These are phyloP conservation scores for Alosa alosa DNA, from an alignment of 2,113 vertebrate genomes.

Conservation along the genomic window DNA sequence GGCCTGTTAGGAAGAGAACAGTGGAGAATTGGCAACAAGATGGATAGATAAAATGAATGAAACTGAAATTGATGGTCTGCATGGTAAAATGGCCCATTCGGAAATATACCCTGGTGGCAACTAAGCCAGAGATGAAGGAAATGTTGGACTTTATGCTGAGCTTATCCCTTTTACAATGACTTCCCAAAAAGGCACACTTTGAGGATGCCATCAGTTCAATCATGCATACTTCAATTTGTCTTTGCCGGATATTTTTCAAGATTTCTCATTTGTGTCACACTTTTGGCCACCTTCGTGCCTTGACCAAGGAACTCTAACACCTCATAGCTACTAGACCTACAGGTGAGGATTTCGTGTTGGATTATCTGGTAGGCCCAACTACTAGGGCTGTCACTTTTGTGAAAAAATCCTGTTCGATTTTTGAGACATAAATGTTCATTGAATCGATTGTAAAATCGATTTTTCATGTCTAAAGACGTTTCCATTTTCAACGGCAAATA, in stretches of 20 bases:
- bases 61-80: neutral
- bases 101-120: too few relatives aligned
- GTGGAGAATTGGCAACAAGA: neutral
- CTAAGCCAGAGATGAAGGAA: neutral
- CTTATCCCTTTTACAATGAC: neutral
- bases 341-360: slow-evolving; percentile 97
- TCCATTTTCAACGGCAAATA: too few relatives aligned
- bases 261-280: slow-evolving; percentile 95
- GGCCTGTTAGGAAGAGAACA: slow-evolving; percentile 69
- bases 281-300: slow-evolving; percentile 97
- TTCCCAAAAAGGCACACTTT: too few relatives aligned
- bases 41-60: neutral
- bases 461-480: too few relatives aligned
- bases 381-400: too few relatives aligned
- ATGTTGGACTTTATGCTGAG: neutral
- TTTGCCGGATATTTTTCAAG: slow-evolving; percentile 94
- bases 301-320: slow-evolving; percentile 95
- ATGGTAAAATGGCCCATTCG: neutral
- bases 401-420: too few relatives aligned
- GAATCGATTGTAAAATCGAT: too few relatives aligned
- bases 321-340: slow-evolving; percentile 95
- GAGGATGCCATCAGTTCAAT: too few relatives aligned
- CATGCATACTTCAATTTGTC: slow-evolving; percentile 90
- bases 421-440: too few relatives aligned
- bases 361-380: slow-evolving; percentile 92